phyloP scores from a whole-genome alignment of 2,888 invertebrate genomes.

The Gandaritis pyraliata region DNA sequence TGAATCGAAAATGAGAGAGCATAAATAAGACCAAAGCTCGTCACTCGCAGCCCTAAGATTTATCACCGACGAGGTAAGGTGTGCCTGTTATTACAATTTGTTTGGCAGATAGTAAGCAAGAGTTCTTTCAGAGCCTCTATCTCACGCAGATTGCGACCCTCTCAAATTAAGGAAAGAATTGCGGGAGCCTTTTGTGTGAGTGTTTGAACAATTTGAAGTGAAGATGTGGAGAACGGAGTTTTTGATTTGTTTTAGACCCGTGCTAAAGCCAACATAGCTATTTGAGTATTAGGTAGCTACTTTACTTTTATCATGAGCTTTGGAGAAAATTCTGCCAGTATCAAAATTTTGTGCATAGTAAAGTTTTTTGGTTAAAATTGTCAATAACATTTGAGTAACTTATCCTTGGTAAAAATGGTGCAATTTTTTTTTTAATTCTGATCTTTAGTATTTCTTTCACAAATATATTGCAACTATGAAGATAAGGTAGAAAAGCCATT shows the following conservation, averaged over 20 bases:
- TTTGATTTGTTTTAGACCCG: constrained; percentile 11
- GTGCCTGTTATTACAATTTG: constrained; percentile 73
- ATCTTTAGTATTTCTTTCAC: too few species aligned
- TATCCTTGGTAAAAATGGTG: too few species aligned
- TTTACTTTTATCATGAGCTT: too few species aligned
- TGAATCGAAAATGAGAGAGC: neutral
- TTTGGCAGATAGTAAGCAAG: constrained; percentile 65
- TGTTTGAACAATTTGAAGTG: constrained; percentile 33
- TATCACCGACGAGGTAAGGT: constrained; percentile 68
- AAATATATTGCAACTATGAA: too few species aligned
- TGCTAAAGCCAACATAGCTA: neutral
- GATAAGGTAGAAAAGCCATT: too few species aligned
- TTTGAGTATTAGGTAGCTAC: neutral
- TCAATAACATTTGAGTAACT: too few species aligned
- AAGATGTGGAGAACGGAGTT: constrained; percentile 24
- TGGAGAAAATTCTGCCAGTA: too few species aligned
- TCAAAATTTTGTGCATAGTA: too few species aligned
- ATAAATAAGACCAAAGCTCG: constrained; percentile 8
- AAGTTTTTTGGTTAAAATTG: too few species aligned
- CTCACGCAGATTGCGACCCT: constrained; percentile 52
- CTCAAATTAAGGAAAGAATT: constrained; percentile 46
- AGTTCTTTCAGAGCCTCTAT: constrained; percentile 47
- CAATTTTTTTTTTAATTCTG: too few species aligned
- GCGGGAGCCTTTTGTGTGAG: constrained; percentile 32
- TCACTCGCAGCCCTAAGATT: constrained; percentile 51